These are phyloP conservation scores for Synanthedon andrenaeformis DNA, from an alignment of 2,888 invertebrate genomes.

Conservation along the genomic window DNA sequence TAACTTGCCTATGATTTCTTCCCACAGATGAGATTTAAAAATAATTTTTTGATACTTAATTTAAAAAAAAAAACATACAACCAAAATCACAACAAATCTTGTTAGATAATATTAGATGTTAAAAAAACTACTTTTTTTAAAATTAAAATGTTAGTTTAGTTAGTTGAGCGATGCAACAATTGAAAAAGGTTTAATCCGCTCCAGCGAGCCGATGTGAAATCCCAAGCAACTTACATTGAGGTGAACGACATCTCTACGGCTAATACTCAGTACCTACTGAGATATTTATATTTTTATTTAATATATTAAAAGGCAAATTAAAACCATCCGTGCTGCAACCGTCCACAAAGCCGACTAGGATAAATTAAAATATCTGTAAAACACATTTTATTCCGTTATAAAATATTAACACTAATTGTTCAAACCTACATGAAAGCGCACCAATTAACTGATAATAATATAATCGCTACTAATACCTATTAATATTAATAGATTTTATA, in stretches of 20 bases:
- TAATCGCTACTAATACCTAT: slow-evolving; percentile 1
- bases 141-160: too few relatives aligned
- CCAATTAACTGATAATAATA: slow-evolving; percentile 9
- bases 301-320: too few relatives aligned
- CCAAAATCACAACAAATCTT: too few relatives aligned
- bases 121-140: too few relatives aligned
- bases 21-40: too few relatives aligned
- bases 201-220: slow-evolving; percentile 1
- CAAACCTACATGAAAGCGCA: slow-evolving; percentile 8
- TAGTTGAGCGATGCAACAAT: too few relatives aligned
- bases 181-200: not conserved
- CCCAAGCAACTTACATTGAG: slow-evolving; percentile 56
- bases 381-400: slow-evolving; percentile 15
- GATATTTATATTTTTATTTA: slow-evolving; percentile 5
- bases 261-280: slow-evolving; percentile 16
- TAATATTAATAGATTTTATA: not conserved
- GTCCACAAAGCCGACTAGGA: slow-evolving; percentile 31
- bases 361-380: slow-evolving; percentile 42
- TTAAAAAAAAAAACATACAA: too few relatives aligned
- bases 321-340: slow-evolving; percentile 37
- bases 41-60: too few relatives aligned
- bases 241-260: slow-evolving; percentile 56
- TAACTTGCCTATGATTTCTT: too few relatives aligned
- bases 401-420: slow-evolving; percentile 11
- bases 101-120: too few relatives aligned